phyloP scores from a whole-genome alignment of 2,113 vertebrate species.

The Scomber colias region DNA sequence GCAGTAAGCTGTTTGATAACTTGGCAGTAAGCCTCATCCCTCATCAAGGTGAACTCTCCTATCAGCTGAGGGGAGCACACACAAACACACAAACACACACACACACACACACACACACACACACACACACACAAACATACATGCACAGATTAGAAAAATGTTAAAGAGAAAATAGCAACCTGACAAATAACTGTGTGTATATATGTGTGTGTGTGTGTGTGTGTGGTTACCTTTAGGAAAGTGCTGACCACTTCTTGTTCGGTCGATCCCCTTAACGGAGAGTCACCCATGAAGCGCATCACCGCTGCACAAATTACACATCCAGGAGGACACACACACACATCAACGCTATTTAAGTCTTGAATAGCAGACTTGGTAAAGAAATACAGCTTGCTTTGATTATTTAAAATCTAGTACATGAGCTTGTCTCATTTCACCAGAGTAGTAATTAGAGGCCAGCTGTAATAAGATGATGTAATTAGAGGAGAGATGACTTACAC shows the following conservation, averaged over 20 bases:
- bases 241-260: conserved; percentile 89
- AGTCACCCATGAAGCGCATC: conserved; percentile 98
- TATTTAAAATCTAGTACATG: not conserved
- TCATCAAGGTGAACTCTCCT: conserved; percentile 89
- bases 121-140: conserved; percentile 1
- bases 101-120: conserved; percentile 32
- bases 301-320: conserved; percentile 82
- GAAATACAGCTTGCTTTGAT: not conserved
- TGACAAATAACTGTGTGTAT: not conserved
- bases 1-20: conserved; percentile 94
- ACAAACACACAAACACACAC: conserved; percentile 33
- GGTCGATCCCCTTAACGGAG: conserved; percentile 86
- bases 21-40: conserved; percentile 96
- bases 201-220: not conserved
- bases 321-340: conserved; percentile 12
- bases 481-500: conserved; percentile 81
- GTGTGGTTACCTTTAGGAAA: conserved; percentile 90
- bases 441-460: not conserved
- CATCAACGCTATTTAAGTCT: conserved; percentile 1
- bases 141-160: not conserved
- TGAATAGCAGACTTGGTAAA: not conserved
- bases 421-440: not conserved
- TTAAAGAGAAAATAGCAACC: not conserved
- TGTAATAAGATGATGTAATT: conserved; percentile 32
- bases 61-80: conserved; percentile 85